Base-by-base conservation (phyloP, 2,113 vertebrate species). In the Rhinopomastus cyanomelas region DNA sequence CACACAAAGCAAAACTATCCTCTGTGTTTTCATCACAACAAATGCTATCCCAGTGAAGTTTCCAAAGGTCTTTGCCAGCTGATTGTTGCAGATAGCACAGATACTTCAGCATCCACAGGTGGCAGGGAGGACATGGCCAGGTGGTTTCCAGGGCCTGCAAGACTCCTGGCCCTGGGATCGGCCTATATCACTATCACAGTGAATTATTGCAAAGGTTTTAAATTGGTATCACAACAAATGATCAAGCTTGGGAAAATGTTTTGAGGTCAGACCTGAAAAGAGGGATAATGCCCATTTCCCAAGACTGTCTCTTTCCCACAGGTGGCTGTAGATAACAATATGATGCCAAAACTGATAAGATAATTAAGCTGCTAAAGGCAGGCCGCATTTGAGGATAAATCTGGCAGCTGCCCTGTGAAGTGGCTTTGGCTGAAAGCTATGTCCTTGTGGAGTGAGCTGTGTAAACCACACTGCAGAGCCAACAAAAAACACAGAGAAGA, bases 301-400 rank as follows among this genome's bases (percentile, higher is more conserved):
- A 89, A 49, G 90, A 78, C 69, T 81, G 72, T 62, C 68, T 91
- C 56, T 89, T 95, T 93, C 87, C 80, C 91, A 92, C 66, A 96
- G 77, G 66, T 91, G 39, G n/a, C 72, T 72, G 36, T 51, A 93
- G 86, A 90, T 96, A 91, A 77, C 68, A 29, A 5, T 52, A 56
- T 2, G 68, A 88, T 93, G 66, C 19, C 67, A 61, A 81, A 64
- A 49, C 27, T 81, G 88, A 90, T 90, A 90, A 90, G 77, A 49
- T 88, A 93, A 93, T 92, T 75, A 86, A 81, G 69, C 23, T 78
- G 66, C 32, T 78, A 78, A 59, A 88, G 74, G 57, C 49, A 90
- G 57, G 30, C 65, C 88, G 13, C 34, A 36, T 29, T 84, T 79
- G 49, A 87, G 86, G 59, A 93, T 81, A 88, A 88, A 75, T 27